Evolutionary conservation across 2,797 vertebrate genomes (phyloP).

Genomic region (Molossus alvarezi): DNA sequence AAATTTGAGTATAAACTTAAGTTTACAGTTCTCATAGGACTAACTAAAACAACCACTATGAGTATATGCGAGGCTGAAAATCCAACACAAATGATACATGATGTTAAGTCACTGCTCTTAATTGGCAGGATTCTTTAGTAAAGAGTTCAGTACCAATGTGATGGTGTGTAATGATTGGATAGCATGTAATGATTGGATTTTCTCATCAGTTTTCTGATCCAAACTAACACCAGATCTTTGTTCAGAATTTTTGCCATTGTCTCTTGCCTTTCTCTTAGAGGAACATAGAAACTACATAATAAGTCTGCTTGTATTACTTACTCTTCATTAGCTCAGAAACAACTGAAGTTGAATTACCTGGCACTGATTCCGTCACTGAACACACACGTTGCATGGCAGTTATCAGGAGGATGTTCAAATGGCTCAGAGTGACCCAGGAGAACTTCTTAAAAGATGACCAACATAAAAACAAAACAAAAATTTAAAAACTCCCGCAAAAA

Average conservation of each 20-base stretch:
- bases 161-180: neutral
- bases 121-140: neutral
- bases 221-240: constrained; percentile 26
- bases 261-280: neutral
- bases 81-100: neutral
- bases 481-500: neutral
- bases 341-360: constrained; percentile 20
- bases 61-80: neutral
- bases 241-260: constrained; percentile 26
- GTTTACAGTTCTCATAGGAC: neutral
- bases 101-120: neutral
- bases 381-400: neutral
- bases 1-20: constrained; percentile 29
- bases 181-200: neutral
- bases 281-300: neutral
- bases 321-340: constrained; percentile 51
- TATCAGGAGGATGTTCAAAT: neutral
- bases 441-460: constrained; percentile 20
- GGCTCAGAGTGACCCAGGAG: neutral
- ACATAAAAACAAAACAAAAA: constrained; percentile 16
- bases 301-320: neutral
- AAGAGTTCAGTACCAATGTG: neutral
- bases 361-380: neutral
- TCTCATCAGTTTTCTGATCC: constrained; percentile 45
- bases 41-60: neutral